Base-by-base conservation (phyloP, 2,888 invertebrate genomes). In the Xiphydria camelus region DNA sequence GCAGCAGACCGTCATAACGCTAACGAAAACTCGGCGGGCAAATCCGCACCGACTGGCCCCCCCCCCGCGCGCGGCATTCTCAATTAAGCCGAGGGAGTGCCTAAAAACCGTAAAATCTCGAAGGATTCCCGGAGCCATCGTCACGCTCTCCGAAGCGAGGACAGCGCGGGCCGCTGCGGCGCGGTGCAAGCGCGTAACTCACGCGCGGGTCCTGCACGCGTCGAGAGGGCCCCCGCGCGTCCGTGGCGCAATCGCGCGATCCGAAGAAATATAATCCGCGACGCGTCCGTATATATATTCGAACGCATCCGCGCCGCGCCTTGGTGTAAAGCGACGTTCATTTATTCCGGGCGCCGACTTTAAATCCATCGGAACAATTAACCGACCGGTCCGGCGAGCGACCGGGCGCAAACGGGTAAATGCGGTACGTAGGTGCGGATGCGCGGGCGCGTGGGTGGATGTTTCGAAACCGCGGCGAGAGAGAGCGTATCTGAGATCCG, bases 361-460 rank as follows among this genome's bases (percentile, higher is more conserved):
- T 65, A 64, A 64, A 61, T 64, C 57, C 59, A 59, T 64, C 57
- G 53, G 33, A 57, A 62, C 62, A 66, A 66, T 66, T 66, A 66
- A 66, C 54, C 44, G 52, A 25, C 40, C 21, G 22, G 10, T 9
- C 20, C 33, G 20, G 26, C 40, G 31, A 10, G 14, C 34, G 34
- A 4, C 15, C 18, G 15, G 18, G 18, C 12, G 14, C 34, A 18
- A 14, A 18, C 32, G 20, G 31, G 31, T 26, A 19, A 37, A 42
- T 35, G 42, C 15, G 29, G 12, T 29, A 7, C 29, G 29, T 29
- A 3, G 12, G 31, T 44, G n/a, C n/a, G n/a, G n/a, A n/a, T n/a
- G n/a, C n/a, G n/a, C n/a, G n/a, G n/a, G 22, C 21, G 45, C 37
- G 45, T 46, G 33, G 49, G 49, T 45, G 49, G n/a, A n/a, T 41